A percentile compares a stretch with the other conserved stretches of the same genome.
Conservation (phyloP, 2,797 vertebrate species). For the Chelmon rostratus region DNA sequence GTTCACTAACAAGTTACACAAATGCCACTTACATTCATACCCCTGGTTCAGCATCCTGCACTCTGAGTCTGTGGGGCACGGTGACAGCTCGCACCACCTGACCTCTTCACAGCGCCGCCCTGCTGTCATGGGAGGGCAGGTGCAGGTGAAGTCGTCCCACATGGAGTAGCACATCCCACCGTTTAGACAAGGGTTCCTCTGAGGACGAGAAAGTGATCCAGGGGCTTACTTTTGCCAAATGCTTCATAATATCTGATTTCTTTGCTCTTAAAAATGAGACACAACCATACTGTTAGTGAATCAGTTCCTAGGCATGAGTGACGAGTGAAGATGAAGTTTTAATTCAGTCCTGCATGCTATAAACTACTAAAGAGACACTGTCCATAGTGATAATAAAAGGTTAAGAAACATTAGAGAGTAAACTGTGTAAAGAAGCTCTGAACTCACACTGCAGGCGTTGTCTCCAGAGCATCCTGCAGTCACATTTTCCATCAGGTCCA, state of each 20-base stretch:
- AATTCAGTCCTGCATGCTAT: background rate
- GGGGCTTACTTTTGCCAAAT: background rate
- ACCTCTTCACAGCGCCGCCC: slow-evolving; percentile 90
- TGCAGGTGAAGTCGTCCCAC: slow-evolving; percentile 93
- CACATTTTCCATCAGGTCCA: slow-evolving; percentile 84
- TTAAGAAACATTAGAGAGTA: background rate
- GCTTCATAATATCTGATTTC: background rate
- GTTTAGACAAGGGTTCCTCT: slow-evolving; percentile 91
- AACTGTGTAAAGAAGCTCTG: background rate
- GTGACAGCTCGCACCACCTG: slow-evolving; percentile 89
- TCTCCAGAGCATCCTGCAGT: slow-evolving; percentile 89
- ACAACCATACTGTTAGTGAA: background rate
- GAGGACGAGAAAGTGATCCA: slow-evolving; percentile 40
- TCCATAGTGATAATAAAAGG: background rate
- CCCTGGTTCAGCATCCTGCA: slow-evolving; percentile 87
- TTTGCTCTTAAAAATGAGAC: background rate
- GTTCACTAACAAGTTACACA: no score
- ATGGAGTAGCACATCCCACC: slow-evolving; percentile 89
- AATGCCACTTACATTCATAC: slow-evolving; percentile 92
- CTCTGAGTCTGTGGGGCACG: slow-evolving; percentile 86
- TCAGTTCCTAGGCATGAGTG: background rate
- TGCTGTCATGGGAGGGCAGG: slow-evolving; percentile 87
- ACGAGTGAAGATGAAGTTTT: background rate
- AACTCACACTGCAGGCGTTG: slow-evolving; percentile 88
- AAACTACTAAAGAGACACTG: background rate